These are phyloP conservation scores for Sarcophaga carnaria DNA, from an alignment of 2,888 invertebrate genomes.

Conservation along the genomic window DNA sequence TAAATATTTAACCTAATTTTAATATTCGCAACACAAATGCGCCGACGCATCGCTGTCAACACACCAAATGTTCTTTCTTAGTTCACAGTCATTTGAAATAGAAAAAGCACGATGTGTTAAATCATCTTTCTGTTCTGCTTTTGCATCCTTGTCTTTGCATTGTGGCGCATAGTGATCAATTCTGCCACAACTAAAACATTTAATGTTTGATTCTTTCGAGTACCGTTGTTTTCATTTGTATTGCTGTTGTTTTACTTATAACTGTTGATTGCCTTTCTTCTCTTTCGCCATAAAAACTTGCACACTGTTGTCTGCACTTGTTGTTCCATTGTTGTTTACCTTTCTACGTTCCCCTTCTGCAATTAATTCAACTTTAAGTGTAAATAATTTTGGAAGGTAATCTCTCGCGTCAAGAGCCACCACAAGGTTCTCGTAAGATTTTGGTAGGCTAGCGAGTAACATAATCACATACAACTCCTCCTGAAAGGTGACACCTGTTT, in stretches of 20 bases:
- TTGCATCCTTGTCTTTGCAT: slow-evolving; percentile 28
- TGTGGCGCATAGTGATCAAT: slow-evolving; percentile 56
- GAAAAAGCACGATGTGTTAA: no score
- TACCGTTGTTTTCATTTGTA: not conserved
- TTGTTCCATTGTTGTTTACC: no score
- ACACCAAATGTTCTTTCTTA: slow-evolving; percentile 24
- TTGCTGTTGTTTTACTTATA: not conserved
- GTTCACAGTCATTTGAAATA: not conserved
- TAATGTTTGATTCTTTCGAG: slow-evolving; percentile 14
- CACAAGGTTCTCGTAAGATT: slow-evolving; percentile 23
- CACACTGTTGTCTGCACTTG: no score
- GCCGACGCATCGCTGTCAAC: slow-evolving; percentile 10
- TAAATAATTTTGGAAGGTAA: no score
- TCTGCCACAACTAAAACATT: slow-evolving; percentile 52
- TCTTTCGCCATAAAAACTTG: slow-evolving; percentile 30
- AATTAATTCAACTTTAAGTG: no score
- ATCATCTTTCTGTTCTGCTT: not conserved
- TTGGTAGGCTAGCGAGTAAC: slow-evolving; percentile 54
- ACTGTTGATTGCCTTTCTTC: slow-evolving; percentile 7
- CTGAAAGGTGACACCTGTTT: slow-evolving; percentile 50
- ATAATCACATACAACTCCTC: slow-evolving; percentile 54
- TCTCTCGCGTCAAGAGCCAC: no score
- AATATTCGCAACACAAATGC: not conserved
- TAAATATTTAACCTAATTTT: no score
- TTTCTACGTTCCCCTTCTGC: no score